Evolutionary conservation across 2,888 invertebrate species (phyloP), one percentile per base, ranked within the genome.

Genomic region (Acholoe squamosa): DNA sequence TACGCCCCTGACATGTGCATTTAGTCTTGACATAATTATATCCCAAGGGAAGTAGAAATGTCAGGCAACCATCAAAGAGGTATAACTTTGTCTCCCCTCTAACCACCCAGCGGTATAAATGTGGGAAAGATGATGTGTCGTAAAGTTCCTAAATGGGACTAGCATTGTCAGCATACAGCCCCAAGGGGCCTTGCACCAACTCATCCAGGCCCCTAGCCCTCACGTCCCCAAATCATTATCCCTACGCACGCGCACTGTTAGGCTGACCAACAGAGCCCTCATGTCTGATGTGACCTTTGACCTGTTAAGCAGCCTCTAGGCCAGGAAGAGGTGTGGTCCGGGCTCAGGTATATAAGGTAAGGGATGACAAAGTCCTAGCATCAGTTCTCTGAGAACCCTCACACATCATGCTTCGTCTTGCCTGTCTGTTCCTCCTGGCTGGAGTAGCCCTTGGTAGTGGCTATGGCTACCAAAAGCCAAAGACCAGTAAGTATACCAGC

Each of bases 381-480:
- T 71, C 71, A 71, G 14, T 28, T 16, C 71, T 5, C 71, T 71
- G 71, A 71, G 43, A 43, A 43, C 43, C 43, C 10, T 5, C 71
- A 71, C 28, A 28, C 71, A 71, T 28, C 71, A 71, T 71, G 71
- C 71, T 71, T 28, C 71, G 71, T 14, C 71, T 71, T 71, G 71
- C 71, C 71, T 71, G 71, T 16, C 71, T 71, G 5, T 71, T 71
- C 71, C 71, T 71, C 71, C 28, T 71, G 0, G 71, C 71, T 16
- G 71, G 71, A 71, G 71, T 71, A 25, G 25, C 28, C 71, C 71
- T 71, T 28, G 71, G 71, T 28, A 71, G 71, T 43, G 34, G 28
- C 84, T 84, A 84, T 34, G 34, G 28, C 84, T 84, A 84, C 84
- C 33, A 84, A 10, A 84, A 84, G 84, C 84, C 84, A 10, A 84